Evolutionary conservation across 2,113 vertebrate genomes (phyloP).

Genomic region (Ivindomyrus marchei): DNA sequence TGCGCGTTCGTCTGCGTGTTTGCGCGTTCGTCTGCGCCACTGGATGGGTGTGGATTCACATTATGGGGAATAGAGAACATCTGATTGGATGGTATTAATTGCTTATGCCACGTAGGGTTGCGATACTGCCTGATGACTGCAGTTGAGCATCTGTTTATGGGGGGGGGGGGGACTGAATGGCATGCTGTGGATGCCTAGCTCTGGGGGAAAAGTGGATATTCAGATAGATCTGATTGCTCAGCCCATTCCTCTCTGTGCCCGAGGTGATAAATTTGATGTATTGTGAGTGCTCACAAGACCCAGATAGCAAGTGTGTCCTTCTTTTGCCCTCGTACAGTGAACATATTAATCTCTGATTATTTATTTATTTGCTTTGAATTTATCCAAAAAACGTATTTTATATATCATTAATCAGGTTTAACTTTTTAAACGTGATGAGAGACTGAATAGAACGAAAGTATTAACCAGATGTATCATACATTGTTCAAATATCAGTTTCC

Average conservation of each 20-base stretch:
- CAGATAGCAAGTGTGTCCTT: background rate
- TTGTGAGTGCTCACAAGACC: background rate
- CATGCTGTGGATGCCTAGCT: slow-evolving; percentile 20
- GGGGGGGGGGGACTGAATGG: slow-evolving; percentile 13
- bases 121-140: background rate
- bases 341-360: background rate
- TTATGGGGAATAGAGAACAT: background rate
- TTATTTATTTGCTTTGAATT: background rate
- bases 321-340: background rate
- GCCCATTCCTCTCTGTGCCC: background rate
- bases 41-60: background rate
- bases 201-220: slow-evolving; percentile 5
- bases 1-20: too few relatives aligned
- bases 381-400: background rate
- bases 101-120: background rate
- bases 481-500: background rate
- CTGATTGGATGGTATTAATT: background rate
- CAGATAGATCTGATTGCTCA: background rate
- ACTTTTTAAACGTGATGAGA: background rate
- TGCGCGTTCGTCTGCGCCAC: background rate
- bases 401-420: background rate
- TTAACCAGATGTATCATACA: background rate
- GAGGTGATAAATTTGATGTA: background rate
- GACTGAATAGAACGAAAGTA: background rate
- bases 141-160: slow-evolving; percentile 21